Evolutionary conservation across 2,888 invertebrate genomes (phyloP).

Genomic region (Stenichneumon culpator): DNA sequence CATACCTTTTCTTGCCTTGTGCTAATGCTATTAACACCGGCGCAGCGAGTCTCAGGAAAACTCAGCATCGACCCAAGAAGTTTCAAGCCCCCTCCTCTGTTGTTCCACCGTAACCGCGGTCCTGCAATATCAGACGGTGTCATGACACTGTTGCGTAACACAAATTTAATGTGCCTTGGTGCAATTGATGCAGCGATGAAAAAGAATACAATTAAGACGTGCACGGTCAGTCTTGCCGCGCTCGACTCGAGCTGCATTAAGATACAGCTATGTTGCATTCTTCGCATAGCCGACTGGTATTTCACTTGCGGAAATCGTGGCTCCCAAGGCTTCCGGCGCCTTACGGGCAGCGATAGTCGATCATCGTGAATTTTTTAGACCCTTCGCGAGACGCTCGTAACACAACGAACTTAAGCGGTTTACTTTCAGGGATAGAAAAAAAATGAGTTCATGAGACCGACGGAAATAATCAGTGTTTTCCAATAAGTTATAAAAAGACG

Average conservation of each 20-base stretch:
- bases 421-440: neutral
- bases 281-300: conserved; percentile 11
- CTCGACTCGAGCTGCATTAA: neutral
- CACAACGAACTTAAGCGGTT: too few species aligned
- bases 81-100: neutral
- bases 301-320: conserved; percentile 39
- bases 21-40: neutral
- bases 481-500: neutral
- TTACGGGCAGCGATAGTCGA: conserved; percentile 34
- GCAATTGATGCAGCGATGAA: conserved; percentile 7
- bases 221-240: neutral
- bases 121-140: neutral
- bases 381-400: neutral
- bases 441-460: neutral
- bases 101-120: neutral
- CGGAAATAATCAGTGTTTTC: neutral
- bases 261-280: neutral
- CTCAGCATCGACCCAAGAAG: conserved; percentile 5
- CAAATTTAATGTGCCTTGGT: neutral
- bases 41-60: neutral
- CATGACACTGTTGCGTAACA: conserved; percentile 1
- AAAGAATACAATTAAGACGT: neutral
- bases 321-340: conserved; percentile 61
- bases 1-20: neutral
- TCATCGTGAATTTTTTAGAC: conserved; percentile 54